These are phyloP conservation scores for Echiichthys vipera DNA, from an alignment of 2,797 vertebrate species.

Conservation along the genomic window DNA sequence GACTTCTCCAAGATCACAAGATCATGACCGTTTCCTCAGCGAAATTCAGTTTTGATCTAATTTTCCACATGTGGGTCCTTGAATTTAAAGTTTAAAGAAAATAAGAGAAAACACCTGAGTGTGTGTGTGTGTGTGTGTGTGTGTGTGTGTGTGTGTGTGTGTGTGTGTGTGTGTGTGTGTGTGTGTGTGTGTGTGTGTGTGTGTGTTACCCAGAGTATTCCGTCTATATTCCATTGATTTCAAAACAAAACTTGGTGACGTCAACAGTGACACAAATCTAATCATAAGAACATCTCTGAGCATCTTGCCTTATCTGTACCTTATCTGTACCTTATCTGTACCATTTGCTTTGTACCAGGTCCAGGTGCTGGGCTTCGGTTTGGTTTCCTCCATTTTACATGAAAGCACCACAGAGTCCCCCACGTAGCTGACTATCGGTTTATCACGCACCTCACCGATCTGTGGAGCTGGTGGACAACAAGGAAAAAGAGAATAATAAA, in stretches of 20 bases:
- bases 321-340: conserved; percentile 88
- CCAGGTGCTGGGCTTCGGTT: conserved; percentile 81
- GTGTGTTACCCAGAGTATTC: no score
- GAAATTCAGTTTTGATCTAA: no score
- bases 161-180: no score
- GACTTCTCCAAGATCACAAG: not conserved
- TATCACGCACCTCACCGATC: conserved; percentile 80
- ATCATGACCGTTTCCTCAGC: not conserved
- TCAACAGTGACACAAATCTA: not conserved
- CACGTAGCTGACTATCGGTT: conserved; percentile 85
- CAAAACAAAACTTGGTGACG: not conserved
- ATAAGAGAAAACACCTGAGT: no score
- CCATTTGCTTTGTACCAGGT: conserved; percentile 87
- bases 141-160: no score
- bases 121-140: no score
- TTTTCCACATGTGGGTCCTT: no score
- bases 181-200: no score
- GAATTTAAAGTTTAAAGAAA: no score
- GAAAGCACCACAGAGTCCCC: conserved; percentile 83
- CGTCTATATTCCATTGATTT: not conserved
- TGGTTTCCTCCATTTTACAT: conserved; percentile 79
- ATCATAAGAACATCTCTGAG: not conserved
- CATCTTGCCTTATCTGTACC: conserved; percentile 75
- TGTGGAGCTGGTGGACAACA: conserved; percentile 81
- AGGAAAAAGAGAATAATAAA: not conserved